Conservation (phyloP, 2,113 vertebrate species). For the Aldabrachelys gigantea region DNA sequence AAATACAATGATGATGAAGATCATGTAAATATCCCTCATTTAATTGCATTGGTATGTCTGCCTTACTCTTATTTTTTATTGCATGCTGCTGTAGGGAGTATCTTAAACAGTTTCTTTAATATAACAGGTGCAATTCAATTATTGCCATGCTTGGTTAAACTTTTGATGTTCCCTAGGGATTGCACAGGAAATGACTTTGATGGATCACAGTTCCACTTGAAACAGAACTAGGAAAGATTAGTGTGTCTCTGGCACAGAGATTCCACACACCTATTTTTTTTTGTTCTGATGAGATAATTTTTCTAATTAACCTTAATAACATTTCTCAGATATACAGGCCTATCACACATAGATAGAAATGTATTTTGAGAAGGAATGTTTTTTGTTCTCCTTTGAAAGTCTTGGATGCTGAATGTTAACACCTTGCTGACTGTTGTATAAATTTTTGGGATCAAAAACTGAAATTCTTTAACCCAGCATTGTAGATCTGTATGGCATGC, state of each 20-base stretch:
- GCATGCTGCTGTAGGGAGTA: background rate
- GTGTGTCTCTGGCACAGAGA: conserved; percentile 79
- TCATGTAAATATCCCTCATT: background rate
- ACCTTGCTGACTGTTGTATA: background rate
- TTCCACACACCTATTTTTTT: conserved; percentile 66
- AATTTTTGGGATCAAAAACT: background rate
- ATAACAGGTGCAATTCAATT: conserved; percentile 63
- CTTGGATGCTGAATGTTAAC: conserved; percentile 39
- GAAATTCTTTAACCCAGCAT: background rate
- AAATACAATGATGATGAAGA: background rate
- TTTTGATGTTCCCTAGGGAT: conserved; percentile 76
- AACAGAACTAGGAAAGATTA: conserved; percentile 85
- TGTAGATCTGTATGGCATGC: background rate
- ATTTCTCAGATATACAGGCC: conserved; percentile 66
- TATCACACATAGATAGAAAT: conserved; percentile 26
- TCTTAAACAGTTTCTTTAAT: conserved; percentile 72
- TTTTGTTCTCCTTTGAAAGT: background rate
- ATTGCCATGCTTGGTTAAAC: conserved; percentile 75
- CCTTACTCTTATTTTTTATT: background rate
- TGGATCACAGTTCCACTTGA: conserved; percentile 84
- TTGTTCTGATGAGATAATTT: conserved; percentile 92
- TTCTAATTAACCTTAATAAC: conserved; percentile 95
- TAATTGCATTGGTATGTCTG: accelerated
- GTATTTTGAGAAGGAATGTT: conserved; percentile 49
- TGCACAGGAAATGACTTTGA: conserved; percentile 87